phyloP scores from a whole-genome alignment of 23 tunicate species.

The Ascidia mentula region DNA sequence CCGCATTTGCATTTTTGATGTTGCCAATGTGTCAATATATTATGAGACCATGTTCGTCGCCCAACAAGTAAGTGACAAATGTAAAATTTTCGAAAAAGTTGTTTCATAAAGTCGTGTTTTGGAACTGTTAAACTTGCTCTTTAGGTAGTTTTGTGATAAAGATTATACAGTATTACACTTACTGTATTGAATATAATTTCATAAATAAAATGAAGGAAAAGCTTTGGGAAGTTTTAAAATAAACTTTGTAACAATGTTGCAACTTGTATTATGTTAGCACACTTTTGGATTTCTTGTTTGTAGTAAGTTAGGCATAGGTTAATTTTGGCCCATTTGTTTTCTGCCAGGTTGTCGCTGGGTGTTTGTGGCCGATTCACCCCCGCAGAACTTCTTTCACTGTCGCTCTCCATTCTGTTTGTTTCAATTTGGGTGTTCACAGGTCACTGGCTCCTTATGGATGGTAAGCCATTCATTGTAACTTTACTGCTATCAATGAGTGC shows the following conservation, averaged over 20 bases:
- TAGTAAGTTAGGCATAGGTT: too few species aligned
- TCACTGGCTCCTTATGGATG: conserved; percentile 95
- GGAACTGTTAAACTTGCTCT: not conserved
- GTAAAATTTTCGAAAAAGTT: too few species aligned
- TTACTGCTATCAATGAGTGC: too few species aligned
- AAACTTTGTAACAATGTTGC: too few species aligned
- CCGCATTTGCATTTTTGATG: conserved; percentile 95
- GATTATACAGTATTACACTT: not conserved
- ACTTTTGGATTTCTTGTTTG: too few species aligned
- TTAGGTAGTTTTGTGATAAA: not conserved
- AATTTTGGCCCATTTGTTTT: too few species aligned
- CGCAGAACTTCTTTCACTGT: conserved; percentile 83
- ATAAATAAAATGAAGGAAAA: too few species aligned
- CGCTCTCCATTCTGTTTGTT: conserved; percentile 80
- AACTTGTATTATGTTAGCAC: too few species aligned
- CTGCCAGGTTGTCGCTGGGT: conserved; percentile 78
- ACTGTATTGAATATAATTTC: not conserved
- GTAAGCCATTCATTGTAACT: too few species aligned
- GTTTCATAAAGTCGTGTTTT: not conserved
- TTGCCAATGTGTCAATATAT: conserved; percentile 91
- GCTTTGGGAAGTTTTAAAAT: too few species aligned
- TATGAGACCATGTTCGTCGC: conserved; percentile 72
- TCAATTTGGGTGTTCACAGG: conserved; percentile 94
- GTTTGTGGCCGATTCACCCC: conserved; percentile 87
- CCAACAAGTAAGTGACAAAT: conserved; percentile 87